Evolutionary conservation across 2,797 vertebrate species (phyloP), one percentile per base, ranked within the genome.

Genomic region (Coregonus suidteri): DNA sequence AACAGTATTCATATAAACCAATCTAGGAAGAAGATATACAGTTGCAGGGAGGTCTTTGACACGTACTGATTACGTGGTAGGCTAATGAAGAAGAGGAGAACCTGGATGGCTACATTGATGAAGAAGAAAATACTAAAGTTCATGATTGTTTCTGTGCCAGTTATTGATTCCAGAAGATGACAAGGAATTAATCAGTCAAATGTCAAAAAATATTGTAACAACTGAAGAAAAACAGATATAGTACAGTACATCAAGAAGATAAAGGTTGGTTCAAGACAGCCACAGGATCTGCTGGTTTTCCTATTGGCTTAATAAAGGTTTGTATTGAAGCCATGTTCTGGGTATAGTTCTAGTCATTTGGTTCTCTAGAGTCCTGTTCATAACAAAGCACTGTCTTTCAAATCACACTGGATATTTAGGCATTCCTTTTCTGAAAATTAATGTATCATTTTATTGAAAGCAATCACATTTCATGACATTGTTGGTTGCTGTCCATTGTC

Each of bases 1-100:
- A 77, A 82, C 14, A 80, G 79, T 85, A 87, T 88, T 85, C 78
- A 87, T 78, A 85, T 70, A 68, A 91, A 75, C 41, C 41, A 47
- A 83, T 72, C 84, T 80, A 82, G 85, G 76, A 72, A 64, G 41
- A 72, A 54, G n/a, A 71, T 72, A 41, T 65, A 71, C 54, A 74
- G 18, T 77, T 77, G 62, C n/a, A 6, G 71, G 9, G 30, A 75
- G 20, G 56, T 71, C 1, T 35, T 41, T 59, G 31, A 71, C 67
- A 69, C 9, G 11, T 59, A 75, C 51, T 53, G 30, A 74, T 75
- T 20, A 25, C 20, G 3, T 30, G 20, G 20, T 66, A 75, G 69
- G 37, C 59, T 71, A 53, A 79, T 47, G 41, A 47, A 34, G 56
- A 75, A 75, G 47, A 37, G 62, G 62, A 31, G 14, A 41, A 75